Base-by-base conservation (phyloP, 2,113 vertebrate genomes). In the Saguinus imperator region DNA sequence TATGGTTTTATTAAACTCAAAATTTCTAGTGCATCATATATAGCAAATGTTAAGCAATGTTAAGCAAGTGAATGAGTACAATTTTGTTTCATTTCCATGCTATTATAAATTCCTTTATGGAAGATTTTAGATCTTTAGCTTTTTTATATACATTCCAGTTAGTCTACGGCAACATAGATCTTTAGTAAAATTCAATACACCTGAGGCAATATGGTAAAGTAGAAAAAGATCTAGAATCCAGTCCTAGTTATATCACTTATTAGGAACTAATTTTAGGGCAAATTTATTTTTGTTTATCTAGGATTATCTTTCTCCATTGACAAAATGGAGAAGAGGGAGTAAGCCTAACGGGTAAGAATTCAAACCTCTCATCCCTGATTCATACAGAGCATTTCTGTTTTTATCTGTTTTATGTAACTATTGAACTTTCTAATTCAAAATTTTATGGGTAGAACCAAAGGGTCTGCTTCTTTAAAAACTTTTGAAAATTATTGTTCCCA, bases 11-110 rank as follows among this genome's bases (percentile, higher is more conserved):
- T 45, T 83, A 48, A 25, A n/a, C 21, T 94, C 87, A 72, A 90
- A 48, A 82, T 70, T 25, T 4, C 50, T 93, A 87, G 25, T 55
- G 20, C 14, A 87, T 90, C 50, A 79, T 61, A 91, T 48, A 61
- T 52, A 94, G 6, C n/a, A 87, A 86, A 81, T 64, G 75, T 86
- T 90, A 29, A 79, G 61, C 73, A 89, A 72, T 23, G 58, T 89
- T 72, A 8, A 43, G 37, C 25, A 9, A 45, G 45, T 32, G 50
- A 52, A 95, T 80, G 23, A 85, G 73, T 68, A 68, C 0, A 81
- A 35, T 81, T 91, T 91, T 95, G n/a, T 84, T 89, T 88, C n/a
- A 75, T 96, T 87, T 75, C 40, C 58, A 18, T 68, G 57, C 21
- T 88, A 37, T 48, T 72, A 16, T 35, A 88, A 94, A 87, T 8